Base-by-base conservation (phyloP, 1,140 invertebrate genomes). In the Aleiodes sp. region DNA sequence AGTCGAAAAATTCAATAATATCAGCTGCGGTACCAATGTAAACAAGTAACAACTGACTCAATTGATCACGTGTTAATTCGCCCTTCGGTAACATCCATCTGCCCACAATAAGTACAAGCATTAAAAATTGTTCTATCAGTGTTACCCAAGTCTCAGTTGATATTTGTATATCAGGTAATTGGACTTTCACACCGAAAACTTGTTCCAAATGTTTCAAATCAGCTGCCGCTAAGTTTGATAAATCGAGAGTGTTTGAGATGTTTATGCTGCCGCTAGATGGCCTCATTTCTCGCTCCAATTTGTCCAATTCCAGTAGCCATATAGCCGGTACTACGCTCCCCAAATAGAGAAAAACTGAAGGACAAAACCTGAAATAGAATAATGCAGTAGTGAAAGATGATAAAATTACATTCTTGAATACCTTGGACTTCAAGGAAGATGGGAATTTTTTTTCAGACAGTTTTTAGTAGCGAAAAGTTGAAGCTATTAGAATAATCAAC, bases 1-100 rank as follows among this genome's bases (percentile, higher is more conserved):
- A 96, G 80, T 98, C 96, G 82, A 97, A 97, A 82, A 98, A 97
- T 83, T 98, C 96, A 28, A 98, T 96, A 66, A 98, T 98, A 81
- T 98, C 96, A 0, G 95, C 96, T 0, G 96, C 96, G 2, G 95
- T 96, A 41, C 91, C 92, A 67, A 94, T 94, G 77, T 93, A 94
- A 7, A 94, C 96, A 1, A 98, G 86, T 0, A 98, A 84, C n/a
- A 98, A 85, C 76, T 98, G 96, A 35, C 95, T 96, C 4, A 98
- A 87, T 82, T 98, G 94, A 79, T 97, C 96, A 26, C 96, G 88
- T 0, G 94, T 96, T 2, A 97, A 88, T 68, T 96, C 94, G 6
- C 95, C 95, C 73, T 96, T 95, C 1, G 96, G 94, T 62, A 97
- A 86, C 83, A 97, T 88, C 93, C 95, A 97, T 28, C 95, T 87